Conservation (phyloP, 2,888 invertebrate species). For the Drosophila incognita region DNA sequence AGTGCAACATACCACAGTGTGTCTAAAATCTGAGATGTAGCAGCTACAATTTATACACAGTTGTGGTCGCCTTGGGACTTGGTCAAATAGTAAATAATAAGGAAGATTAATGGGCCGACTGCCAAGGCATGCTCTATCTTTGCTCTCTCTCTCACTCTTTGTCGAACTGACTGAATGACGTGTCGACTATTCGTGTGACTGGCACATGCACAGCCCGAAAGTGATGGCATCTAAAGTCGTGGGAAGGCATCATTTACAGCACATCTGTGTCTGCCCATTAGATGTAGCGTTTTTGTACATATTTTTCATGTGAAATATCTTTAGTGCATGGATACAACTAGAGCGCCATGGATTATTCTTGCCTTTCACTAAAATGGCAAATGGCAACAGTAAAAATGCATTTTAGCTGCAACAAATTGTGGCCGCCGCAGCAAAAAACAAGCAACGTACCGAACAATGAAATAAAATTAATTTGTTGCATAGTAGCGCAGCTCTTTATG, state of each 20-base stretch:
- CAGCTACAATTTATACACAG: constrained; percentile 61
- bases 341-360: constrained; percentile 41
- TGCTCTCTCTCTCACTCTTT: neutral
- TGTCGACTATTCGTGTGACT: constrained; percentile 56
- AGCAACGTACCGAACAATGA: constrained; percentile 29
- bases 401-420: constrained; percentile 19
- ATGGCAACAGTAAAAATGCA: constrained; percentile 35
- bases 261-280: constrained; percentile 64
- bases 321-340: constrained; percentile 47
- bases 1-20: constrained; percentile 56
- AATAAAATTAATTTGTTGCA: constrained; percentile 63
- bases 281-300: constrained; percentile 46
- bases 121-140: constrained; percentile 56
- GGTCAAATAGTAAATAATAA: constrained; percentile 34
- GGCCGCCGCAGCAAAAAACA: neutral
- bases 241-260: constrained; percentile 24
- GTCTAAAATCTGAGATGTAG: constrained; percentile 50
- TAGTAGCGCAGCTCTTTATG: constrained; percentile 1
- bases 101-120: constrained; percentile 55
- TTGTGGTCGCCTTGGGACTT: constrained; percentile 41
- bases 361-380: constrained; percentile 28
- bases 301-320: constrained; percentile 55
- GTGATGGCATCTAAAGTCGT: constrained; percentile 53
- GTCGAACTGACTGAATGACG: constrained; percentile 53
- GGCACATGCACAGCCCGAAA: constrained; percentile 51